phyloP scores from a whole-genome alignment of 2,888 invertebrate species.

The Drosophila multiciliata region DNA sequence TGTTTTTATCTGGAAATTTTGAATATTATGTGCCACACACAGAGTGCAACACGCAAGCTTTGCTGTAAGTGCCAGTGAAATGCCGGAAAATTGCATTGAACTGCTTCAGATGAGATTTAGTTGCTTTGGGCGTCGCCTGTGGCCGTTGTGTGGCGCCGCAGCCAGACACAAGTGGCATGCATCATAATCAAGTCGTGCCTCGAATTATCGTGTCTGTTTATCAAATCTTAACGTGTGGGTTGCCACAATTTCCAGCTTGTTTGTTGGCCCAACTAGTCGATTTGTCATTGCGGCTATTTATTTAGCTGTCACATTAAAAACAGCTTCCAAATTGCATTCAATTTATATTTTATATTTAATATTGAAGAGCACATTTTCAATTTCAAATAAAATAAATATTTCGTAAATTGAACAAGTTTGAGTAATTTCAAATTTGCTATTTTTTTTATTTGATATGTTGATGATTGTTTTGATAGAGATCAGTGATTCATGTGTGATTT shows the following conservation, averaged over 20 bases:
- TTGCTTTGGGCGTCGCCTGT: slow-evolving; percentile 49
- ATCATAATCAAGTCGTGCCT: slow-evolving; percentile 55
- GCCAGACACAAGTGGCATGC: slow-evolving; percentile 45
- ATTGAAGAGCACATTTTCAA: not conserved
- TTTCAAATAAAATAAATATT: not conserved
- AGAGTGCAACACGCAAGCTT: slow-evolving; percentile 57
- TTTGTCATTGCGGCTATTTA: slow-evolving; percentile 27
- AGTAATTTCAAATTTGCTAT: not conserved
- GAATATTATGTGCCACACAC: slow-evolving; percentile 53
- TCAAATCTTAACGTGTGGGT: slow-evolving; percentile 48
- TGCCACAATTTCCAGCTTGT: slow-evolving; percentile 24
- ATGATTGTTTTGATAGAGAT: not conserved
- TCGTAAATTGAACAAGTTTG: not conserved
- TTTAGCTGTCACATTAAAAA: slow-evolving; percentile 25
- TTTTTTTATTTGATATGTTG: not conserved
- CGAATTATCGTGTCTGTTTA: slow-evolving; percentile 49
- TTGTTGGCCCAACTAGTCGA: slow-evolving; percentile 18
- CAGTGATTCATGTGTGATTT: not conserved
- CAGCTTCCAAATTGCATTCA: slow-evolving; percentile 8
- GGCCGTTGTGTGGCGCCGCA: slow-evolving; percentile 24
- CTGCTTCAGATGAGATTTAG: slow-evolving; percentile 61
- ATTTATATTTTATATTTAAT: not conserved
- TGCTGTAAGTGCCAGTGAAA: slow-evolving; percentile 69
- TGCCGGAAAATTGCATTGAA: slow-evolving; percentile 65
- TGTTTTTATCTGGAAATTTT: slow-evolving; percentile 32